Evolutionary conservation across 1,140 invertebrate species (phyloP), one percentile per base, ranked within the genome.

Genomic region (Neodiprion pinetum): DNA sequence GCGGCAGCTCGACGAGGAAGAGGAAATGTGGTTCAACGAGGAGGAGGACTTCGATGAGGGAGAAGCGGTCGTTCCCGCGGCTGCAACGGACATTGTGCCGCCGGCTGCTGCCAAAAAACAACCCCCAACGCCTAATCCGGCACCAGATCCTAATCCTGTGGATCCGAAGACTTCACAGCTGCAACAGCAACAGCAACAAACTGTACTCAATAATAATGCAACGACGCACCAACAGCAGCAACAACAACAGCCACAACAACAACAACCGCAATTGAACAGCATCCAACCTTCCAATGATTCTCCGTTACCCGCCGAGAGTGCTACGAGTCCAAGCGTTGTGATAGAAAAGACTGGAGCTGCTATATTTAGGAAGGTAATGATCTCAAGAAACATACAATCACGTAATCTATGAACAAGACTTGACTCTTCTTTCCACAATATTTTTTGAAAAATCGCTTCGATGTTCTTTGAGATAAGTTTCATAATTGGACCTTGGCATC

Each of bases 11-110:
- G 97, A 99, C 69, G 97, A 99, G 82, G 98, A 99, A 80, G 98
- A 99, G 85, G 98, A 99, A 87, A 97, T 98, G 92, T 99, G 97
- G 97, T 99, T 99, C 88, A 98, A 98, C 85, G 96, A 98, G 81
- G 97, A 99, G 79, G 97, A 98, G 84, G 97, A 98, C 81, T 93
- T 96, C 80, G 96, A 98, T 78, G 97, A 98, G 82, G 94, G 93
- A 84, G 91, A 93, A 76, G 90, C 91, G 65, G 90, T 92, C 17
- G 89, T 92, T 48, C 89, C 91, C 53, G 90, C 89, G 74, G 82
- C 87, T 65, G 86, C 87, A 61, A 87, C 86, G 14, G 84, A 88
- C 80, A 75, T 88, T 50, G 83, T 87, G 65, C 80, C 83, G 23
- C 82, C 83, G 10, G 80, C 85, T 14, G 84, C 83, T 9, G 81